Evolutionary conservation across 2,113 vertebrate genomes (phyloP), one percentile per base, ranked within the genome.

Genomic region (Plecturocebus donacophilus): DNA sequence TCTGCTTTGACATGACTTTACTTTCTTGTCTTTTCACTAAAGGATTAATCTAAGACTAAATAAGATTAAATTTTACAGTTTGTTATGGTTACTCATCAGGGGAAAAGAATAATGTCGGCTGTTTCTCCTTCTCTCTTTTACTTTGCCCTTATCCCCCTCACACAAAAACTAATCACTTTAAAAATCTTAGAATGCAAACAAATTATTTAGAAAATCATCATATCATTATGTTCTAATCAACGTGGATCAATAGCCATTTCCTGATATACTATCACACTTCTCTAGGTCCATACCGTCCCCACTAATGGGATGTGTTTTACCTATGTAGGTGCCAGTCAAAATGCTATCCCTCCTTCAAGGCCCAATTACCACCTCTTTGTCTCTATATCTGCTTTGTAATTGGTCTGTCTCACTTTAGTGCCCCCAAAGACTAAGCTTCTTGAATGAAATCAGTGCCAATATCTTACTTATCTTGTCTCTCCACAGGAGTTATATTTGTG

Each of bases 11-110:
- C 12, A 19, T 47, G n/a, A 32, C 77, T 79, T 86, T 84, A 32
- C 4, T 79, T 77, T 92, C 84, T 85, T 77, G 32, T 90, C 45
- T 7, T 90, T 94, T 93, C 42, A 76, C 64, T 71, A 42, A 91
- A 96, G 70, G 13, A 95, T 83, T 90, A 79, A 68, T 27, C 6
- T 47, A 32, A 85, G 42, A 96, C 85, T 97, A 91, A 93, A 80
- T 84, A 58, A 71, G 23, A 92, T 66, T 54, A 66, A 79, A 52
- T 77, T 64, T 76, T 71, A 27, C 14, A 87, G 4, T 83, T 95
- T 56, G 40, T 66, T 80, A 70, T 4, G 9, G 13, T 61, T 82
- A 79, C 35, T 52, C 30, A 38, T 40, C 3, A 85, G 19, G 6
- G 32, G 16, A 82, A 95, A 79, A 83, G 45, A 73, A 42, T 77